Evolutionary conservation across 1,140 invertebrate genomes (phyloP), one percentile per base, ranked within the genome.

Genomic region (Oryzaephilus surinamensis): DNA sequence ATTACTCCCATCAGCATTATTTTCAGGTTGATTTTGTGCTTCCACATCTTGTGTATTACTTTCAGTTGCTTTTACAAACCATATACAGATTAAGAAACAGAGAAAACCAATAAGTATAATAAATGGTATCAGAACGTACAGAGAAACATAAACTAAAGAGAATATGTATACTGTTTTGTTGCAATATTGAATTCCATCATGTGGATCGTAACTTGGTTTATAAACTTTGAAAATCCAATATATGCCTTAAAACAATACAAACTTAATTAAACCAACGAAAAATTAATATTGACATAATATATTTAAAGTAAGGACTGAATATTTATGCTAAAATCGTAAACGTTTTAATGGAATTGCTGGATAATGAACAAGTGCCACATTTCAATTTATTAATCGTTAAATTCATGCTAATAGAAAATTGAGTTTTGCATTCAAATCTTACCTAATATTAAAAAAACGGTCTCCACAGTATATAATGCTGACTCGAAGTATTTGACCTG

Each of bases 181-280:
- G 11, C 38, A 40, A 26, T 40, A 40, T 6, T 2, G 18, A 11
- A 13, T 18, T 4, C 31, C 38, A 16, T 11, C 27, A 6, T 12
- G 13, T 7, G 38, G 30, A 26, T 40, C 21, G 17, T 32, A 40
- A 32, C 16, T 33, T 1, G 38, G 38, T 30, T 40, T 10, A 14
- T 26, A 40, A 5, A 24, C 38, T 13, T 29, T 32, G 29, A 30
- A 40, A n/a, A 40, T 21, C 2, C 20, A 40, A 17, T 40, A 40
- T 6, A 30, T 32, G 18, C 30, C 38, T 32, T 8, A 5, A 33
- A 17, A 40, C 16, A 21, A 33, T 40, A 32, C 26, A 14, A 40
- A 27, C 5, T 40, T 33, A 27, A 38, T 21, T 30, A 8, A 16
- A 38, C 14, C 24, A 27, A n/a, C n/a, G n/a, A n/a, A n/a, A n/a